phyloP scores from a whole-genome alignment of 2,113 vertebrate genomes.

The Todiramphus chloris region DNA sequence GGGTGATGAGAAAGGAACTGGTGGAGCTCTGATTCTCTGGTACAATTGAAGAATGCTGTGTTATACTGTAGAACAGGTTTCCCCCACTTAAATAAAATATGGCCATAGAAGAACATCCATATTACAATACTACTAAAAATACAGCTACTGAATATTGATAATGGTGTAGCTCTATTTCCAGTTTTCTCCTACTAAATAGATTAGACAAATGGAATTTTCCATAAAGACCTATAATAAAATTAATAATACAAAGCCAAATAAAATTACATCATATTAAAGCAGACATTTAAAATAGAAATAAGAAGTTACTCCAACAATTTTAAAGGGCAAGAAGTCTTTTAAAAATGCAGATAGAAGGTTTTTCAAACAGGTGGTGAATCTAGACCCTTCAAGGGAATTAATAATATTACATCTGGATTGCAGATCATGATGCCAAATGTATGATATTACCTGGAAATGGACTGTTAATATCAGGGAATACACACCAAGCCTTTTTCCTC shows the following conservation, averaged over 20 bases:
- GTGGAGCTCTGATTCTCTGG: background rate
- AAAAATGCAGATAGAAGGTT: background rate
- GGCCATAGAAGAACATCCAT: background rate
- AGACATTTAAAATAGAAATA: background rate
- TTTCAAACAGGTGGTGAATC: background rate
- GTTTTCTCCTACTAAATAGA: background rate
- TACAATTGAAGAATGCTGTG: background rate
- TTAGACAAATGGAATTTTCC: background rate
- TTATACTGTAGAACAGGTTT: background rate
- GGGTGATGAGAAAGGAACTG: background rate
- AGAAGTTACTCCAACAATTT: background rate
- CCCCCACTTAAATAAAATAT: background rate
- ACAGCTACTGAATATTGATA: background rate
- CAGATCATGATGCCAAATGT: background rate
- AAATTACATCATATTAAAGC: background rate
- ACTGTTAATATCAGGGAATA: background rate
- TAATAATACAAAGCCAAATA: background rate
- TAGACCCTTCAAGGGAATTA: background rate
- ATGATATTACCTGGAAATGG: background rate
- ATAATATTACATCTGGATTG: background rate
- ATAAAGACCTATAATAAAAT: background rate
- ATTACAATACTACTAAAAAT: background rate
- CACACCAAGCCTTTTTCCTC: background rate
- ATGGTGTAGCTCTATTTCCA: background rate
- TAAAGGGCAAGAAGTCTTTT: background rate